Evolutionary conservation across 2,797 vertebrate genomes (phyloP).

Genomic region (Craterocephalus amniculus): DNA sequence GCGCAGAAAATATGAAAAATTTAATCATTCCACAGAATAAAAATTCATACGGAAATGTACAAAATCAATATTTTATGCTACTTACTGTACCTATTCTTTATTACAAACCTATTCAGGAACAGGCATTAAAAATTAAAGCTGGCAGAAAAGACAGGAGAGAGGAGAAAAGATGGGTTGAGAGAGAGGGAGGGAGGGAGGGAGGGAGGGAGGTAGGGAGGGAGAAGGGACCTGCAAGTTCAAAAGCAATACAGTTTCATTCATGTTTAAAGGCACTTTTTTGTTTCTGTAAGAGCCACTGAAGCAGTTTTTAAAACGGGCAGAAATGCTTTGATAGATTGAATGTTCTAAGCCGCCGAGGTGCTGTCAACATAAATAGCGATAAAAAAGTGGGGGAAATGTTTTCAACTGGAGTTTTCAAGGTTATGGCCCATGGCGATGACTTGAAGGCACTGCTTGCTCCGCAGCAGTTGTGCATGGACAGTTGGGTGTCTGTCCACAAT

Average conservation of each 20-base stretch:
- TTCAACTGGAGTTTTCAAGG: constrained; percentile 86
- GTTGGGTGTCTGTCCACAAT: constrained; percentile 55
- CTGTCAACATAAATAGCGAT: constrained; percentile 87
- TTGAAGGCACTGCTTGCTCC: constrained; percentile 66
- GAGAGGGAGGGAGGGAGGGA: constrained; percentile 6
- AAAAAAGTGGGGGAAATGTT: constrained; percentile 75
- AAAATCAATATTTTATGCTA: constrained; percentile 99
- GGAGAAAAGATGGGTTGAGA: constrained; percentile 41
- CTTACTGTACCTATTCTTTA: constrained; percentile 96
- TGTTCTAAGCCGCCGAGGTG: constrained; percentile 75
- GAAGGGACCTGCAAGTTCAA: constrained; percentile 88
- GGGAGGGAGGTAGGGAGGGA: constrained; percentile 51
- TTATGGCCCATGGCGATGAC: constrained; percentile 77
- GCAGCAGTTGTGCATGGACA: constrained; percentile 57
- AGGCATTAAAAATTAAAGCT: constrained; percentile 95
- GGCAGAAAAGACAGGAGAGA: constrained; percentile 67
- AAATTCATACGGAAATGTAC: constrained; percentile 99
- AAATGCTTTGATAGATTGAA: constrained; percentile 84
- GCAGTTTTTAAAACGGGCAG: constrained; percentile 79
- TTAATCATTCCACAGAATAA: constrained; percentile 94
- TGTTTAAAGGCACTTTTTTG: constrained; percentile 88
- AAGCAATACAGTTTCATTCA: constrained; percentile 90
- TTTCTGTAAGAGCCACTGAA: constrained; percentile 81
- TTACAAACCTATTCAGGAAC: constrained; percentile 96
- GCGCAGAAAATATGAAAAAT: constrained; percentile 94